Evolutionary conservation across 2,113 vertebrate species (phyloP).

Genomic region (Lagenorhynchus albirostris): DNA sequence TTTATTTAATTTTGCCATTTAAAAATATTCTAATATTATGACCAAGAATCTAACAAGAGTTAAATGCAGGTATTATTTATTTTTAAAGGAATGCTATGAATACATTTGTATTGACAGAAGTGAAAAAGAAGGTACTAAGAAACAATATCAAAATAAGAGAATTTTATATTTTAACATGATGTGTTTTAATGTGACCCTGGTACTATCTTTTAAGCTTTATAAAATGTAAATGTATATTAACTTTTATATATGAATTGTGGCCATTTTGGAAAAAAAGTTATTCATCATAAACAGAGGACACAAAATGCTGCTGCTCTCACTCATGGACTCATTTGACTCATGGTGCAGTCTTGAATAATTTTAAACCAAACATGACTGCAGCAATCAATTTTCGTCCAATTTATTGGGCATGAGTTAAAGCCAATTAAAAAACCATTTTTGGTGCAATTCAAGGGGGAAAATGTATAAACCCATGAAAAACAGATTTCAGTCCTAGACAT

Average conservation of each 20-base stretch:
- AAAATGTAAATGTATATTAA: neutral
- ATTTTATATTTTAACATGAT: neutral
- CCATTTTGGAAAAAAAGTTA: neutral
- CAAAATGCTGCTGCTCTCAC: neutral
- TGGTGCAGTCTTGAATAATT: slow-evolving; percentile 61
- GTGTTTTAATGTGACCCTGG: neutral
- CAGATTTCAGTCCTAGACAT: slow-evolving; percentile 65
- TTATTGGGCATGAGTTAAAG: slow-evolving; percentile 76
- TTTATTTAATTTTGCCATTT: slow-evolving; percentile 3
- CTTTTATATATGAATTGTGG: slow-evolving; percentile 26
- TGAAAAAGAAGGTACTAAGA: neutral
- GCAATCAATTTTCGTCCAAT: slow-evolving; percentile 73
- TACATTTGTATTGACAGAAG: neutral
- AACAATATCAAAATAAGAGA: slow-evolving; percentile 22
- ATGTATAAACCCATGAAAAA: slow-evolving; percentile 73
- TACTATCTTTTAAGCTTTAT: slow-evolving; percentile 31
- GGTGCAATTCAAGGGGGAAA: slow-evolving; percentile 75
- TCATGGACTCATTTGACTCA: slow-evolving; percentile 41
- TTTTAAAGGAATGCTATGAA: neutral
- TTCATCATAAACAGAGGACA: slow-evolving; percentile 24
- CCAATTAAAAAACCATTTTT: slow-evolving; percentile 78
- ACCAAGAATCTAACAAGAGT: neutral
- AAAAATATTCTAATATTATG: slow-evolving; percentile 3
- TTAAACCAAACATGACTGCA: slow-evolving; percentile 64
- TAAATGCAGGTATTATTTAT: neutral